Base-by-base conservation (phyloP, 2,888 invertebrate species). In the Heliconius sara region DNA sequence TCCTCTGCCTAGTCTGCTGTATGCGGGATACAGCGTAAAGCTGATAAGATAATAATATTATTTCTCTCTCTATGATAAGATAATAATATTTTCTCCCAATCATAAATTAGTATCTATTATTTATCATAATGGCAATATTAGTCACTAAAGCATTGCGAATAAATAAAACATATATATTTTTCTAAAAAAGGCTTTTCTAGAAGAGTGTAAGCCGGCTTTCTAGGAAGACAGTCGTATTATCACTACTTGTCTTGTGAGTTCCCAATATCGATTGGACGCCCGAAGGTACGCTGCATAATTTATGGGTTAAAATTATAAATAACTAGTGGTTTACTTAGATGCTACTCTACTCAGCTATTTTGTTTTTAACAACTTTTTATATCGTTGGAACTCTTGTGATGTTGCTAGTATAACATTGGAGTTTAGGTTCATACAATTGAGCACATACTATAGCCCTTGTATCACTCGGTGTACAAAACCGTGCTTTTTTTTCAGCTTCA, bases 181-280 rank as follows among this genome's bases (percentile, higher is more conserved):
- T 67, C 34, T 22, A 34, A 22, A 67, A 67, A 68, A n/a, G n/a
- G 6, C 12, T 68, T n/a, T n/a, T n/a, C n/a, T 68, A 39, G 13
- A 39, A 68, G 22, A 68, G 13, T 68, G n/a, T 68, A 43, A 68
- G n/a, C 39, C 68, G n/a, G 68, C 68, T 39, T 34, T 72, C 57
- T 52, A 52, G 27, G 30, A 72, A 71, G 25, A 57, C 57, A 72
- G 57, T 10, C 22, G n/a, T 72, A 65, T 78, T 63, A 71, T 65
- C 16, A 39, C 9, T 47, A 22, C 63, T 43, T 47, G 72, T n/a
- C 47, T 66, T 34, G 71, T 65, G 47, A 72, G 65, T 72, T 66
- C 71, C 71, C 72, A 66, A 78, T 66, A 78, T 78, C 77, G 65
- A 78, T 72, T 78, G 65, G 27, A 30, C 19, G 72, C 47, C 52